phyloP scores from a whole-genome alignment of 2,888 invertebrate species.

The Drosophila recens region DNA sequence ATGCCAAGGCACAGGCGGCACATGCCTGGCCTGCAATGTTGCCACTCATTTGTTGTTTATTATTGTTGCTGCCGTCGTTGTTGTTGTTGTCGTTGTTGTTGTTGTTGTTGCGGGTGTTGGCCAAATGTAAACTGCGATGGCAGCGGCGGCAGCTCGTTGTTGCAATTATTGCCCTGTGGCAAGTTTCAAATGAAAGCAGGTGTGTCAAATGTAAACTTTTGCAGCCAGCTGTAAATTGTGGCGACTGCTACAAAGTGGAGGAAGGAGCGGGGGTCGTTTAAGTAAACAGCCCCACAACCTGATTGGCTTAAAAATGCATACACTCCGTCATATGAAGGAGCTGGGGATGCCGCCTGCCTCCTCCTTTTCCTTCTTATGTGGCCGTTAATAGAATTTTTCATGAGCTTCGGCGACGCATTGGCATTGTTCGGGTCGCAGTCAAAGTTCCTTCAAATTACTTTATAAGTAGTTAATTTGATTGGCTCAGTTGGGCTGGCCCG shows the following conservation, averaged over 20 bases:
- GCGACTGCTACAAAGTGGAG: conserved; percentile 2
- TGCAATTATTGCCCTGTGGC: conserved; percentile 75
- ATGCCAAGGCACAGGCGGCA: conserved; percentile 32
- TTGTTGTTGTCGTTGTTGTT: conserved; percentile 47
- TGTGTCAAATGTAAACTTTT: conserved; percentile 78
- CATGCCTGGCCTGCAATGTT: conserved; percentile 43
- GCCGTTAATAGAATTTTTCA: conserved; percentile 77
- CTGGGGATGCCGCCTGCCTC: conserved; percentile 1
- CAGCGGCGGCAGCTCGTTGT: conserved; percentile 44
- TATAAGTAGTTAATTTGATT: conserved; percentile 80
- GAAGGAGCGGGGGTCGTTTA: conserved; percentile 37
- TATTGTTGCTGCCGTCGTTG: conserved; percentile 22
- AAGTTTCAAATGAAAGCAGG: conserved; percentile 78
- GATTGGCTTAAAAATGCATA: conserved; percentile 77
- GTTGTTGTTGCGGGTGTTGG: conserved; percentile 64
- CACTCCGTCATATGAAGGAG: conserved; percentile 37
- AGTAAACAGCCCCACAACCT: conserved; percentile 67
- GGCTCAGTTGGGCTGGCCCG: conserved; percentile 29
- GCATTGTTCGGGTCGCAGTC: conserved; percentile 57
- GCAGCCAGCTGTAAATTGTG: conserved; percentile 21
- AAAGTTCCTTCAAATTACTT: conserved; percentile 75
- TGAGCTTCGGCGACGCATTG: conserved; percentile 64
- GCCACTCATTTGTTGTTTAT: conserved; percentile 52
- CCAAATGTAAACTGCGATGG: conserved; percentile 55
- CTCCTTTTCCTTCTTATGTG: conserved; percentile 9